phyloP scores from a whole-genome alignment of 2,797 vertebrate species.

The Yasuhikotakia modesta region DNA sequence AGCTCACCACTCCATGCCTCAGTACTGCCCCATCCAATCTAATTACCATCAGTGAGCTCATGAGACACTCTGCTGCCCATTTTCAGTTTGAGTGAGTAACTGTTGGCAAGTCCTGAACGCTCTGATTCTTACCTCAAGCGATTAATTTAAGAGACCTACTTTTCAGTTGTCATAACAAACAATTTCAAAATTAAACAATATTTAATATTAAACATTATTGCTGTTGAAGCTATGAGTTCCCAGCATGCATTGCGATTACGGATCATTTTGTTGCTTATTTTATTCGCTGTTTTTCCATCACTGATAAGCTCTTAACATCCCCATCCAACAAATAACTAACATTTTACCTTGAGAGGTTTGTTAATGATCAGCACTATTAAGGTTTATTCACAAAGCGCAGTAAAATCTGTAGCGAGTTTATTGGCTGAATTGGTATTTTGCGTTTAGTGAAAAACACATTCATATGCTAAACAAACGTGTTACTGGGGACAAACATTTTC shows the following conservation, averaged over 20 bases:
- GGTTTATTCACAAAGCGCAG: neutral
- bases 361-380: neutral
- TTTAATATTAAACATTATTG: neutral
- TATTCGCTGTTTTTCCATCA: neutral
- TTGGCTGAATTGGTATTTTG: neutral
- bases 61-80: constrained; percentile 1
- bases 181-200: neutral
- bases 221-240: neutral
- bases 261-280: constrained; percentile 9
- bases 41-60: constrained; percentile 45
- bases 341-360: neutral
- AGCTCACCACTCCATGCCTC: constrained; percentile 53
- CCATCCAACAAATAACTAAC: neutral
- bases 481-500: too few relatives aligned
- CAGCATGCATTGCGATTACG: neutral
- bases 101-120: neutral
- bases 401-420: constrained; percentile 1
- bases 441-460: neutral
- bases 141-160: neutral
- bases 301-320: neutral
- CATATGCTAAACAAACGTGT: too few relatives aligned
- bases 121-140: neutral
- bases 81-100: neutral
- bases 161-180: neutral
- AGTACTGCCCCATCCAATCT: constrained; percentile 45